Evolutionary conservation across 2,113 vertebrate genomes (phyloP).

Genomic region (Calyptomena viridis): DNA sequence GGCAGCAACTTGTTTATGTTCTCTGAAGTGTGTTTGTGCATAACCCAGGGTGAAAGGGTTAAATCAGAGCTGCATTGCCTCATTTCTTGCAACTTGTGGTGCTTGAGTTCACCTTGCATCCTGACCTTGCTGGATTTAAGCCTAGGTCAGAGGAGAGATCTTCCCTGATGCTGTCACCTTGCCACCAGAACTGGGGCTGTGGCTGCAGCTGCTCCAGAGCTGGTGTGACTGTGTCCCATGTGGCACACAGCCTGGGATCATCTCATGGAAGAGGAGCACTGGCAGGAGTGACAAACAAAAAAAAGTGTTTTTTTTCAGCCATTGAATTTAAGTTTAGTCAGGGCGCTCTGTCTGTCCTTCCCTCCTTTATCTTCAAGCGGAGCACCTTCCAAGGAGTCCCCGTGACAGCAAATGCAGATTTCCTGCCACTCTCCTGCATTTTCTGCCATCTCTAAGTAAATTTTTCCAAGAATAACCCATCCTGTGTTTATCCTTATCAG

Average conservation of each 20-base stretch:
- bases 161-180: not conserved
- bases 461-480: not conserved
- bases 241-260: not conserved
- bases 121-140: not conserved
- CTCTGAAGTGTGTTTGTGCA: not conserved
- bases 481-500: not conserved
- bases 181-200: not conserved
- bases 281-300: not conserved
- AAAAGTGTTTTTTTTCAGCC: not conserved
- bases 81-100: not conserved
- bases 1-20: not conserved
- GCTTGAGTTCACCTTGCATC: not conserved
- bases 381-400: not conserved
- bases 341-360: not conserved
- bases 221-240: not conserved
- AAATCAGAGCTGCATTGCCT: not conserved
- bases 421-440: not conserved
- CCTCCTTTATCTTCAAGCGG: not conserved
- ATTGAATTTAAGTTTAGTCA: not conserved
- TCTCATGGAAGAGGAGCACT: not conserved
- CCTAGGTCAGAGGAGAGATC: not conserved
- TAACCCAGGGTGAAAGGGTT: not conserved
- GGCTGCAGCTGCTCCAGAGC: not conserved
- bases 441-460: not conserved
- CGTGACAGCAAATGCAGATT: not conserved